phyloP scores from a whole-genome alignment of 2,113 vertebrate species.

The Pavo muticus region DNA sequence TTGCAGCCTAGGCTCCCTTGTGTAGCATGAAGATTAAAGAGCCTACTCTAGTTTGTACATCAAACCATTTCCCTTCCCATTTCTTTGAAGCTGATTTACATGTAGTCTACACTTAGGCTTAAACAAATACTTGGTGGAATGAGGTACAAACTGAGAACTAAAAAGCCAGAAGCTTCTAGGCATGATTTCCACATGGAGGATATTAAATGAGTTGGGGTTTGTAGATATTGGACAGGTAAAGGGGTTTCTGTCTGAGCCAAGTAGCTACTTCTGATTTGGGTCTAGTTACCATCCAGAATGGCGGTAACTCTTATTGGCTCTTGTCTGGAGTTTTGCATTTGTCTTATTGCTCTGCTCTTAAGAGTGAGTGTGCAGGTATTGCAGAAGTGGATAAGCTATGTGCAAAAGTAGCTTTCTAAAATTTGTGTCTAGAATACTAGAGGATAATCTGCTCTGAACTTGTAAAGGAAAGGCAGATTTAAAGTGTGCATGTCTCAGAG shows the following conservation, averaged over 20 bases:
- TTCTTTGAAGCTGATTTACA: slow-evolving; percentile 58
- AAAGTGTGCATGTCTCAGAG: not conserved
- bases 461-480: not conserved
- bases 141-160: slow-evolving; percentile 34
- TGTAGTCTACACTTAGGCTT: slow-evolving; percentile 13
- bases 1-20: not conserved
- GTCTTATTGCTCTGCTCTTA: not conserved
- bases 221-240: slow-evolving; percentile 37
- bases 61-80: slow-evolving; percentile 44
- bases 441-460: not conserved
- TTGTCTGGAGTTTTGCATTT: slow-evolving; percentile 14
- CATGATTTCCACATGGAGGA: slow-evolving; percentile 5
- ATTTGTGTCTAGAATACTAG: not conserved
- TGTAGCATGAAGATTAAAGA: slow-evolving; percentile 53
- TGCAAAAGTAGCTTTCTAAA: slow-evolving; percentile 3
- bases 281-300: slow-evolving; percentile 4
- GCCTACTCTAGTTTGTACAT: not conserved
- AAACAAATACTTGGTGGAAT: slow-evolving; percentile 34
- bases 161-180: slow-evolving; percentile 40
- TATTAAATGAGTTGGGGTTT: slow-evolving; percentile 44
- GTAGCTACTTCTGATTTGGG: slow-evolving; percentile 40
- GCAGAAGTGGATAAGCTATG: not conserved
- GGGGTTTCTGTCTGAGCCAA: slow-evolving; percentile 12
- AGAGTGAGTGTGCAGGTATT: not conserved
- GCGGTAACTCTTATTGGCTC: not conserved